Conservation (phyloP, 2,888 invertebrate species). For the Ophion ventricosus region DNA sequence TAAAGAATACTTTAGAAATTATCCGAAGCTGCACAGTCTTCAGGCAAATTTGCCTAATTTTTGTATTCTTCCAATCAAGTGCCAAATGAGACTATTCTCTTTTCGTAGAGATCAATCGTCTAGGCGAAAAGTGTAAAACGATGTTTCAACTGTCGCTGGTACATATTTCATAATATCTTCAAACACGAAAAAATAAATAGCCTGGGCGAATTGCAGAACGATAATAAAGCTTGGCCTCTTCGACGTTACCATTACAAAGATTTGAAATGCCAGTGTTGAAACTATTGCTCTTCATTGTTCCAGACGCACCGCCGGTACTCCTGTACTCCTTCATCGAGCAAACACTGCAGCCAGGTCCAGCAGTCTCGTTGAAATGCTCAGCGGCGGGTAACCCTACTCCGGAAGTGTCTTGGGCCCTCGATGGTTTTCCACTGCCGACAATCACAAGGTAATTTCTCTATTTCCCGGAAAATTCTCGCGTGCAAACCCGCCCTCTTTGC, state of each 20-base stretch:
- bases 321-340: conserved; percentile 91
- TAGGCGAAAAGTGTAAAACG: too few species aligned
- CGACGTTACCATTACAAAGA: background rate
- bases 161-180: too few species aligned
- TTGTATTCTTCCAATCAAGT: too few species aligned
- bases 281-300: conserved; percentile 72
- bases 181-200: too few species aligned
- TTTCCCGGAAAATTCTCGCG: conserved; percentile 10
- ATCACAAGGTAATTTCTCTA: conserved; percentile 82
- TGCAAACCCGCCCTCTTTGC: background rate
- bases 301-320: conserved; percentile 90
- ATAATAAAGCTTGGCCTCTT: background rate
- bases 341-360: conserved; percentile 91
- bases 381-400: conserved; percentile 91
- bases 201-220: background rate
- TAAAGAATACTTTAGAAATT: too few species aligned
- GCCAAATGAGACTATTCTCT: too few species aligned
- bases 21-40: too few species aligned
- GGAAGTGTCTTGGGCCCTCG: conserved; percentile 90
- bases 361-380: conserved; percentile 90
- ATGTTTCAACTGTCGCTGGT: too few species aligned
- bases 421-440: conserved; percentile 89
- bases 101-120: too few species aligned
- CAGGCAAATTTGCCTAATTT: too few species aligned
- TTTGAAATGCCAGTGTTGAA: background rate